These are phyloP conservation scores for Mionectes olivaceus DNA, from an alignment of 2,797 vertebrate genomes.

Conservation along the genomic window DNA sequence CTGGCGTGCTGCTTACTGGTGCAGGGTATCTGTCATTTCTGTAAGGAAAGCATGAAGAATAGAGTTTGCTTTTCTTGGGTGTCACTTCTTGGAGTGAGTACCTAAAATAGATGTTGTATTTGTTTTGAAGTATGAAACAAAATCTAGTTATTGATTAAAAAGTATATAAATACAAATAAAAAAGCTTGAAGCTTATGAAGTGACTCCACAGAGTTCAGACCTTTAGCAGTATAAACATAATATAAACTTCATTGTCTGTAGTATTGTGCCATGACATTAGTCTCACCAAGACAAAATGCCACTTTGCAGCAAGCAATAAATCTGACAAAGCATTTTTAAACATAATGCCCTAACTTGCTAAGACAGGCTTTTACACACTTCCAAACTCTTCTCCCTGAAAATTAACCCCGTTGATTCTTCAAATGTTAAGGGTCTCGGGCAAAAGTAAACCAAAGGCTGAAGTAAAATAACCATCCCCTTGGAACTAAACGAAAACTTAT, in stretches of 20 bases:
- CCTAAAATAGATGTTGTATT: slow-evolving; percentile 26
- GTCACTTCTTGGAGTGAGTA: slow-evolving; percentile 67
- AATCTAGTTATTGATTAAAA: slow-evolving; percentile 62
- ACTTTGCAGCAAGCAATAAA: slow-evolving; percentile 58
- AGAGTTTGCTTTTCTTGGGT: slow-evolving; percentile 13
- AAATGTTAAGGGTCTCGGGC: slow-evolving; percentile 82
- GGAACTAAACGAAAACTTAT: slow-evolving; percentile 66
- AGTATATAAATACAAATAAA: slow-evolving; percentile 49
- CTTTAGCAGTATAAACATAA: slow-evolving; percentile 72
- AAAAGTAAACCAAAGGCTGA: slow-evolving; percentile 82
- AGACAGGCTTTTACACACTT: slow-evolving; percentile 81
- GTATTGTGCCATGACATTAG: slow-evolving; percentile 58
- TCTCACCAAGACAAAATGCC: slow-evolving; percentile 60
- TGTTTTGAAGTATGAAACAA: slow-evolving; percentile 50
- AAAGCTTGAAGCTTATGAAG: slow-evolving; percentile 60
- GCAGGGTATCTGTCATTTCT: slow-evolving; percentile 44
- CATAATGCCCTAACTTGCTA: slow-evolving; percentile 84
- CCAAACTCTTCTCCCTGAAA: slow-evolving; percentile 83
- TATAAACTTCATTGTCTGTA: slow-evolving; percentile 64
- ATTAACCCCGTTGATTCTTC: slow-evolving; percentile 77
- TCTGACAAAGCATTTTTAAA: slow-evolving; percentile 53
- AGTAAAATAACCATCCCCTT: slow-evolving; percentile 80
- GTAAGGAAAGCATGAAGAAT: slow-evolving; percentile 52
- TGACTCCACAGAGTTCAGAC: slow-evolving; percentile 70
- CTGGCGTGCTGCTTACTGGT: slow-evolving; percentile 47